A percentile compares a stretch with the other conserved stretches of the same genome.
Conservation (phyloP, 2,888 invertebrate species). For the Drosophila fungiperda region DNA sequence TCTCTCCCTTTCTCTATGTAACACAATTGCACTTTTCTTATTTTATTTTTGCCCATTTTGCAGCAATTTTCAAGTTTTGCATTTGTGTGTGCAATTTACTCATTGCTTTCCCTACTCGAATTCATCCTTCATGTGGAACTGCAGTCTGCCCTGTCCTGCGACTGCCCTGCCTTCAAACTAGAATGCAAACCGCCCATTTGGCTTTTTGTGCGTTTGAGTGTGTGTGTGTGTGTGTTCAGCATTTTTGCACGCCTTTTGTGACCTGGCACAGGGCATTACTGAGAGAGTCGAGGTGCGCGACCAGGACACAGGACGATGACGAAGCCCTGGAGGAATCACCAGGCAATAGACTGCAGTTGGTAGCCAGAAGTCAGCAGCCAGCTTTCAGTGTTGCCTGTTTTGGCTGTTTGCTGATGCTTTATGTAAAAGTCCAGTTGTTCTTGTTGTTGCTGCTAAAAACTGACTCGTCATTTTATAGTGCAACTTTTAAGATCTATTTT, state of each 20-base stretch:
- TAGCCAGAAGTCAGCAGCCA: constrained; percentile 10
- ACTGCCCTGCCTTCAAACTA: constrained; percentile 53
- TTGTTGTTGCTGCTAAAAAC: constrained; percentile 35
- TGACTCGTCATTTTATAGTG: constrained; percentile 66
- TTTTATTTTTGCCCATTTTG: constrained; percentile 74
- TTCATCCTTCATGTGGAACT: constrained; percentile 23
- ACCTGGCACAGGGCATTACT: constrained; percentile 49
- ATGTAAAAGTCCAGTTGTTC: constrained; percentile 73
- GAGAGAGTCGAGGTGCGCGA: constrained; percentile 34
- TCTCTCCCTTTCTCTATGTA: not conserved
- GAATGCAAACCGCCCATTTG: constrained; percentile 26
- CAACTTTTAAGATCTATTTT: constrained; percentile 17
- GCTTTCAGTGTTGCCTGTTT: constrained; percentile 64
- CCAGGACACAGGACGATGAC: constrained; percentile 21
- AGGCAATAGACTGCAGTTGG: constrained; percentile 13
- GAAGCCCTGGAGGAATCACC: constrained; percentile 32
- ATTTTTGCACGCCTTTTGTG: constrained; percentile 72
- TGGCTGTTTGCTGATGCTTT: constrained; percentile 48
- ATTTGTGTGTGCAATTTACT: constrained; percentile 58
- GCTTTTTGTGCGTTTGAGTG: constrained; percentile 13
- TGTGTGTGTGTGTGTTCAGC: constrained; percentile 35
- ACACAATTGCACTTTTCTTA: constrained; percentile 51
- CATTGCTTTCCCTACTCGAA: constrained; percentile 32
- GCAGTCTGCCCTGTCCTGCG: constrained; percentile 15
- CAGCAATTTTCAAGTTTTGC: constrained; percentile 55